Base-by-base conservation (phyloP, 2,797 vertebrate genomes). In the Diplodus puntazzo region DNA sequence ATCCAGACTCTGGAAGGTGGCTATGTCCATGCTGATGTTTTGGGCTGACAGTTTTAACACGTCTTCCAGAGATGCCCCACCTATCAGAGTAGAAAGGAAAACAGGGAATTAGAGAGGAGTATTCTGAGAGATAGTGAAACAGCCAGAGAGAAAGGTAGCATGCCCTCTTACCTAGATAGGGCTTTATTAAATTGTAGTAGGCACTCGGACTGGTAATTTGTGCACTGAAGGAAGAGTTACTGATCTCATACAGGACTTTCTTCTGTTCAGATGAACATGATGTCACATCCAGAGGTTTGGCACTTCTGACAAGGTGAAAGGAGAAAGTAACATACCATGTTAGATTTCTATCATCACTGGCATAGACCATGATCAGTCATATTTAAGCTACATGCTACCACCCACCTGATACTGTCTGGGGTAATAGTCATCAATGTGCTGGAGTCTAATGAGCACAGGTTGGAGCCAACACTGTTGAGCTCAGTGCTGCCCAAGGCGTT, bases 201-300 rank as follows among this genome's bases (percentile, higher is more conserved):
- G 1, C 2, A 10, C 1, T 25, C 14, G 61, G 0, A 48, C 1
- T 69, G 49, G 2, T 30, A 3, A 5, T 50, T 1, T 54, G 27
- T 45, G 67, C 49, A 52, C 72, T 91, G 74, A 92, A 93, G 39
- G 94, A 69, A 11, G n/a, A 17, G 3, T 84, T 89, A 8, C 79
- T 78, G 60, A 90, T 93, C 27, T 30, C 46, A 83, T 92, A 94
- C 21, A 95, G 46, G 63, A 80, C 60, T 42, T 12, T 79, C 80
- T 92, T 92, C 90, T 94, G 90, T 42, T 91, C 82, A 53, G 5
- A 12, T 52, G 93, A 91, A 71, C 94, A 95, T 1, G 87, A 84
- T 1, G 70, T 55, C 68, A 94, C 21, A 75, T 92, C 53, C 59
- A 92, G 25, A 71, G 58, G 8, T 3, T 76, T 70, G 39, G 90